Percentiles rank a stretch among this genome's conserved stretches.
These are phyloP conservation scores for Hypena proboscidalis DNA, from an alignment of 2,888 invertebrate species.

Conservation along the genomic window DNA sequence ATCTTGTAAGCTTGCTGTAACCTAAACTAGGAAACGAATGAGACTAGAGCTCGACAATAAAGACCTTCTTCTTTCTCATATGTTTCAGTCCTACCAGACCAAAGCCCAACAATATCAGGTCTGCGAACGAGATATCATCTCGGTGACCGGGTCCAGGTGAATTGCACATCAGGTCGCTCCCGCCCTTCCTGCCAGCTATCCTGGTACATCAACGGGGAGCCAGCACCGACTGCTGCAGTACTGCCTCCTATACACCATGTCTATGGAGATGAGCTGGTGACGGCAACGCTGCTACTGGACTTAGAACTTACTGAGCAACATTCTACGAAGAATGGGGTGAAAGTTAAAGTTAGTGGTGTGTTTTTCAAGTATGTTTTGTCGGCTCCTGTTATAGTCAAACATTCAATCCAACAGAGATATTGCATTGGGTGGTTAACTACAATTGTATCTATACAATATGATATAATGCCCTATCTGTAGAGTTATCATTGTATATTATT, in stretches of 20 bases:
- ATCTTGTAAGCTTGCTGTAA: too few relatives aligned
- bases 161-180: conserved; percentile 91
- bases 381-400: neutral
- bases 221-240: conserved; percentile 76
- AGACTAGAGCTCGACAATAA: too few relatives aligned
- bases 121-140: conserved; percentile 90
- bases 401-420: too few relatives aligned
- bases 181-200: conserved; percentile 90
- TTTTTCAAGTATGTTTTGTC: neutral
- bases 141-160: conserved; percentile 89
- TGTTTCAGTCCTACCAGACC: conserved; percentile 88
- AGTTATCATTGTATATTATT: too few relatives aligned
- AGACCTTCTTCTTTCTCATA: too few relatives aligned
- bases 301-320: conserved; percentile 89
- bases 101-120: conserved; percentile 90
- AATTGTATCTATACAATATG: too few relatives aligned
- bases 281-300: conserved; percentile 88
- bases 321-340: conserved; percentile 91
- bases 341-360: conserved; percentile 87
- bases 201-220: conserved; percentile 94
- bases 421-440: too few relatives aligned
- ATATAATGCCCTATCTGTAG: too few relatives aligned
- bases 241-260: conserved; percentile 42
- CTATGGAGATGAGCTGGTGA: conserved; percentile 85
- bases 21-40: too few relatives aligned